phyloP scores from a whole-genome alignment of 1,140 invertebrate species.

The Papilio polytes region DNA sequence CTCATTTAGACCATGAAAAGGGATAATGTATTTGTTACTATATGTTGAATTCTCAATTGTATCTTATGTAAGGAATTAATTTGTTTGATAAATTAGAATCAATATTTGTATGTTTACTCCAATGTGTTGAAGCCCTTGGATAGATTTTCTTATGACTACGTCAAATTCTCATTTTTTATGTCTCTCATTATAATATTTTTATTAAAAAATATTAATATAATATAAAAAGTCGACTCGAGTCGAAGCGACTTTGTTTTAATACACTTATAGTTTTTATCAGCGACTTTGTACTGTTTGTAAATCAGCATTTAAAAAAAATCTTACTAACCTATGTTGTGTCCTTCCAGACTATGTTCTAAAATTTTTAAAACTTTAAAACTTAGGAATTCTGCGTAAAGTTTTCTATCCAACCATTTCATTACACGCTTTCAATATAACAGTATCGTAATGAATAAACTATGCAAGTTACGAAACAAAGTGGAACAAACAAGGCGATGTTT shows the following conservation, averaged over 20 bases:
- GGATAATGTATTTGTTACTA: slow-evolving; percentile 31
- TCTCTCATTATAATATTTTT: too few species aligned
- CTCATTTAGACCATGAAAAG: slow-evolving; percentile 22
- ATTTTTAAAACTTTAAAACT: not conserved
- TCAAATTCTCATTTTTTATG: too few species aligned
- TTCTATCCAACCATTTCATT: not conserved
- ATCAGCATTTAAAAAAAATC: too few species aligned
- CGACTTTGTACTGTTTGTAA: too few species aligned
- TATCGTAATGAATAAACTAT: slow-evolving; percentile 35
- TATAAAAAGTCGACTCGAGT: too few species aligned
- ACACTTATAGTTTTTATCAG: too few species aligned
- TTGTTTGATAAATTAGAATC: not conserved
- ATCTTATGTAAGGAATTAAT: not conserved
- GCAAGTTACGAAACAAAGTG: slow-evolving; percentile 30
- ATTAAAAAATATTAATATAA: too few species aligned
- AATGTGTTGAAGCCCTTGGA: too few species aligned
- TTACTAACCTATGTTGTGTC: too few species aligned
- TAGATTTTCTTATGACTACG: too few species aligned
- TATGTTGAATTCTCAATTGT: not conserved
- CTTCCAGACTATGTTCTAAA: not conserved
- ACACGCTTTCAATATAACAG: not conserved
- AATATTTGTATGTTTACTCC: not conserved
- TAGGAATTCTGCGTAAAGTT: not conserved
- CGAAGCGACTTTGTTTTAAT: too few species aligned
- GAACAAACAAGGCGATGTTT: slow-evolving; percentile 38